A percentile compares a stretch with the other conserved stretches of the same genome.
Conservation (phyloP, 2,113 vertebrate species). For the Ammospiza nelsoni region DNA sequence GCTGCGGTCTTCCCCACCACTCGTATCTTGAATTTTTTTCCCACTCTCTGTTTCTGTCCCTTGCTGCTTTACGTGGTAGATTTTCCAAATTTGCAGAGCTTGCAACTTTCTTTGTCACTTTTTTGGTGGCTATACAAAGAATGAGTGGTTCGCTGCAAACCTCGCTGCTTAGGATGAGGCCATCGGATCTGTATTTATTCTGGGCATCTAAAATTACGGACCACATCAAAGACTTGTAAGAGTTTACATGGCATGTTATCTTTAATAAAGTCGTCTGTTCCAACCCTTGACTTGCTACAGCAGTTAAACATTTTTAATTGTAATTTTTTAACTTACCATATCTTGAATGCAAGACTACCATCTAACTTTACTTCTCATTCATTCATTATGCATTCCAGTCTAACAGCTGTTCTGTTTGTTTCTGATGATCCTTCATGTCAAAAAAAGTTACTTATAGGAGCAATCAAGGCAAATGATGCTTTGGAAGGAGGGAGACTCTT, state of each 20-base stretch:
- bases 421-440: not conserved
- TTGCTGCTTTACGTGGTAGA: not conserved
- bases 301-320: not conserved
- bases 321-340: not conserved
- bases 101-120: conserved; percentile 32
- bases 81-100: not conserved
- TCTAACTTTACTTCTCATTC: not conserved
- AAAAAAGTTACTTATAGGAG: not conserved
- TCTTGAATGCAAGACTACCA: not conserved
- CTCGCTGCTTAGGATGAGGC: not conserved
- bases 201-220: not conserved
- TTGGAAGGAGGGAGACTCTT: not conserved
- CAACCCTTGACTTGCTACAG: not conserved
- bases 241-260: not conserved
- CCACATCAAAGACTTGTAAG: not conserved
- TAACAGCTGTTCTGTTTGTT: not conserved
- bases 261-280: not conserved
- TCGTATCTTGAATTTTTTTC: not conserved
- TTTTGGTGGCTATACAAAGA: not conserved
- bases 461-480: not conserved
- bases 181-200: not conserved
- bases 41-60: not conserved
- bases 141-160: not conserved
- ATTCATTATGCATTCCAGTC: not conserved
- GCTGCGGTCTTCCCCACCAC: not conserved